Conservation (phyloP, 2,888 invertebrate species). For the Epistrophella euchroma region DNA sequence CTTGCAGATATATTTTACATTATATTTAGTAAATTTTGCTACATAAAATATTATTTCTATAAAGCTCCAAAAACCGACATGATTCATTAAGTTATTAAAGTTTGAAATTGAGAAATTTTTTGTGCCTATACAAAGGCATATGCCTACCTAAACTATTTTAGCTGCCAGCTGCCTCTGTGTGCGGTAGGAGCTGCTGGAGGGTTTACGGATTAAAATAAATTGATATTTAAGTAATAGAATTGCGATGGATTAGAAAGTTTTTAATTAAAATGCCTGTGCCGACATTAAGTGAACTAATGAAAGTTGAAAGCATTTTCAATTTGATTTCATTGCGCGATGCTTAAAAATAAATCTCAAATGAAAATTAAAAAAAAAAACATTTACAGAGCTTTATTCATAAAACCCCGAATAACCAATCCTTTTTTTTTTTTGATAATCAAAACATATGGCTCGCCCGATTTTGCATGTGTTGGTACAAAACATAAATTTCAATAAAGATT, state of each 20-base stretch:
- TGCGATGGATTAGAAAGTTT: constrained; percentile 32
- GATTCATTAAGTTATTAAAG: constrained; percentile 27
- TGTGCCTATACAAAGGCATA: not conserved
- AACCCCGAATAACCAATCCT: not conserved
- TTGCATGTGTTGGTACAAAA: too few relatives aligned
- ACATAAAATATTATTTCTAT: not conserved
- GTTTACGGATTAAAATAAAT: constrained; percentile 58
- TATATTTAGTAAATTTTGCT: not conserved
- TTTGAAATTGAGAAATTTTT: constrained; percentile 25
- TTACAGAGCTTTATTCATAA: not conserved
- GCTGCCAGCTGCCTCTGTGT: not conserved
- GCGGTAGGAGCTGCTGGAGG: constrained; percentile 7
- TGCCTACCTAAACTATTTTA: too few relatives aligned
- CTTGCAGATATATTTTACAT: constrained; percentile 20
- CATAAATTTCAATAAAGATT: too few relatives aligned
- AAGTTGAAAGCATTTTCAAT: constrained; percentile 21
- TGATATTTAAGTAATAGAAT: constrained; percentile 41
- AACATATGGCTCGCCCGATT: not conserved
- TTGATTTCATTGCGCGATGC: not conserved
- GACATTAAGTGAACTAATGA: constrained; percentile 21
- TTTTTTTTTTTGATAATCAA: not conserved
- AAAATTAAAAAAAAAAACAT: not conserved
- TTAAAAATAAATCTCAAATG: not conserved
- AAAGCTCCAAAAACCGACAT: constrained; percentile 8
- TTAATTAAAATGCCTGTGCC: constrained; percentile 24